Evolutionary conservation across 2,113 vertebrate species (phyloP).

Genomic region (Arothron firmamentum): DNA sequence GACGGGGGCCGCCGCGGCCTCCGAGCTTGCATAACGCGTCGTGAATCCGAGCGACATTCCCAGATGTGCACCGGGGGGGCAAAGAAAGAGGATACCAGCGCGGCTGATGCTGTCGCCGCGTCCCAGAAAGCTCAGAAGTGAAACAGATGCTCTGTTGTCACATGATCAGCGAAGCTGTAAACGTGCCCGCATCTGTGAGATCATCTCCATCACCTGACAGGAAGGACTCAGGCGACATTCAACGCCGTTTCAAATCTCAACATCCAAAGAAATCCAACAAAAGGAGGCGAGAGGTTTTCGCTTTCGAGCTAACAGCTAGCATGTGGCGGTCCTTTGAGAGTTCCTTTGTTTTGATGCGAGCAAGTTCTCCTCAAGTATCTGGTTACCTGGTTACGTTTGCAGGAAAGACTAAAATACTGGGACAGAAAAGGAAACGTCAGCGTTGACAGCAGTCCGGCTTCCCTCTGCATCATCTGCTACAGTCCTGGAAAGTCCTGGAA

Average conservation of each 20-base stretch:
- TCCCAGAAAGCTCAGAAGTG: background rate
- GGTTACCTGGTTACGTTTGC: too few species aligned
- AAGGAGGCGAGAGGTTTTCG: background rate
- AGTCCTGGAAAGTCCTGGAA: too few species aligned
- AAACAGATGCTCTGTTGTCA: too few species aligned
- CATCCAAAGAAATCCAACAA: background rate
- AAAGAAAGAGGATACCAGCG: conserved; percentile 7
- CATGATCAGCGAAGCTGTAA: too few species aligned
- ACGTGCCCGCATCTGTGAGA: background rate
- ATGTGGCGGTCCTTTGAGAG: background rate
- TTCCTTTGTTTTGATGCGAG: too few species aligned
- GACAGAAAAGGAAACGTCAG: too few species aligned
- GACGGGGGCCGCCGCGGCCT: background rate
- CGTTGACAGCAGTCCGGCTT: too few species aligned
- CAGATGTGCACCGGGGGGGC: background rate
- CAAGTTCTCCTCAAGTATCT: background rate
- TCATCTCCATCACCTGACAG: too few species aligned
- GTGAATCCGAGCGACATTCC: background rate
- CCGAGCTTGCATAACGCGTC: conserved; percentile 6
- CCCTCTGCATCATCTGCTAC: too few species aligned
- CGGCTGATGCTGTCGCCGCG: conserved; percentile 1
- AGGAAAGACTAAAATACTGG: too few species aligned
- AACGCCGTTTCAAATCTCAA: too few species aligned
- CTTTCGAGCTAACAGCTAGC: background rate
- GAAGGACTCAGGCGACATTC: too few species aligned